A percentile compares a stretch with the other conserved stretches of the same genome.
These are phyloP conservation scores for Eonycteris spelaea DNA, from an alignment of 2,113 vertebrate genomes.

Conservation along the genomic window DNA sequence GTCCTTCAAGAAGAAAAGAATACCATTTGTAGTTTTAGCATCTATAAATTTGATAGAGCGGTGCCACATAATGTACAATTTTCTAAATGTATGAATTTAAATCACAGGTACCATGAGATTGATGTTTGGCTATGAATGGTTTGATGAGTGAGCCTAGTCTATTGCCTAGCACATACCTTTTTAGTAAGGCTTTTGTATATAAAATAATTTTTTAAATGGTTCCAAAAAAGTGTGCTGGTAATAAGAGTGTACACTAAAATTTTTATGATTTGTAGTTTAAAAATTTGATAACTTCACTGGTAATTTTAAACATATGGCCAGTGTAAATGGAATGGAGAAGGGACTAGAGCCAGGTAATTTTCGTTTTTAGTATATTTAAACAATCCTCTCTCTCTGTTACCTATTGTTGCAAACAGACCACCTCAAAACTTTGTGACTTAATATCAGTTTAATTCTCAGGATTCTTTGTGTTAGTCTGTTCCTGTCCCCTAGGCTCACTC, in stretches of 20 bases:
- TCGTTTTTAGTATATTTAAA: background rate
- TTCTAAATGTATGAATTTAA: slow-evolving; percentile 11
- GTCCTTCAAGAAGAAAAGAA: background rate
- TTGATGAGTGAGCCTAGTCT: background rate
- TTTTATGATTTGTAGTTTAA: background rate
- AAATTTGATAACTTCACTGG: background rate
- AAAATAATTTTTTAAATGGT: background rate
- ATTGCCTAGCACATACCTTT: background rate
- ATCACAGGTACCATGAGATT: background rate
- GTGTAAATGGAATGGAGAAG: background rate
- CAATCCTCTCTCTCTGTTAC: background rate
- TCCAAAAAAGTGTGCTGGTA: background rate
- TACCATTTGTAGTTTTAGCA: background rate
- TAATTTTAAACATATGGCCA: background rate
- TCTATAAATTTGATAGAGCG: background rate
- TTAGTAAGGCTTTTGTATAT: background rate
- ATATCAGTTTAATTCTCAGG: background rate
- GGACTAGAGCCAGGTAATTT: background rate
- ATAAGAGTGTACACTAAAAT: background rate
- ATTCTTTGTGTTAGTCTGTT: background rate
- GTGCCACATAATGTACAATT: background rate
- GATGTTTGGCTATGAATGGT: background rate
- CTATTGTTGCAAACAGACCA: background rate
- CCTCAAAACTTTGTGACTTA: background rate
- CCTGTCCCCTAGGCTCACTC: background rate